phyloP scores from a whole-genome alignment of 2,888 invertebrate species.

The Latrodectus hesperus region DNA sequence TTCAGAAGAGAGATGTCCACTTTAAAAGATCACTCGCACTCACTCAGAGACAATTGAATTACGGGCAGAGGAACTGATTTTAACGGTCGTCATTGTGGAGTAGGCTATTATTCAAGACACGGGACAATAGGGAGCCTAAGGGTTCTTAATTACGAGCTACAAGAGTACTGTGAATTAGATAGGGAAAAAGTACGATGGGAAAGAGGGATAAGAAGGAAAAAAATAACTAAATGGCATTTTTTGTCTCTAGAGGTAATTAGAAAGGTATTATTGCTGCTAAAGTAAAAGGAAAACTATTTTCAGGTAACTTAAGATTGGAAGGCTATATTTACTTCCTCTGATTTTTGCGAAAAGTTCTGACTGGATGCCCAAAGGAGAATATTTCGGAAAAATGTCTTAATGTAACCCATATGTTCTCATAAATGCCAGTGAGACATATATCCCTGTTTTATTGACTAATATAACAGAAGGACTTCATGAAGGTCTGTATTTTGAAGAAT shows the following conservation, averaged over 20 bases:
- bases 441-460: too few relatives aligned
- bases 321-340: too few relatives aligned
- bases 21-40: constrained; percentile 22
- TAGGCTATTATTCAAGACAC: constrained; percentile 27
- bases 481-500: too few relatives aligned
- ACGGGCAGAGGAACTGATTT: constrained; percentile 20
- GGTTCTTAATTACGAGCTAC: constrained; percentile 21
- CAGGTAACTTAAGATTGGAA: constrained; percentile 11
- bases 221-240: background rate
- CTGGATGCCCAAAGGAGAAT: too few relatives aligned
- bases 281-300: constrained; percentile 11
- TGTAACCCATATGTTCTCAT: too few relatives aligned
- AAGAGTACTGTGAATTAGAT: constrained; percentile 26
- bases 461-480: too few relatives aligned
- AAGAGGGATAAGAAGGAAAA: too few relatives aligned
- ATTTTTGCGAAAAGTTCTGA: too few relatives aligned
- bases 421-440: too few relatives aligned
- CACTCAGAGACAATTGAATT: constrained; percentile 18
- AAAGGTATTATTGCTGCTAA: constrained; percentile 16
- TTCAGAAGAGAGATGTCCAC: background rate
- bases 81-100: background rate
- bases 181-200: background rate
- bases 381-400: too few relatives aligned
- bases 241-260: constrained; percentile 28
- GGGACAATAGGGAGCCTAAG: constrained; percentile 20